Conservation (phyloP, 2,113 vertebrate species). For the Pterophyllum scalare region DNA sequence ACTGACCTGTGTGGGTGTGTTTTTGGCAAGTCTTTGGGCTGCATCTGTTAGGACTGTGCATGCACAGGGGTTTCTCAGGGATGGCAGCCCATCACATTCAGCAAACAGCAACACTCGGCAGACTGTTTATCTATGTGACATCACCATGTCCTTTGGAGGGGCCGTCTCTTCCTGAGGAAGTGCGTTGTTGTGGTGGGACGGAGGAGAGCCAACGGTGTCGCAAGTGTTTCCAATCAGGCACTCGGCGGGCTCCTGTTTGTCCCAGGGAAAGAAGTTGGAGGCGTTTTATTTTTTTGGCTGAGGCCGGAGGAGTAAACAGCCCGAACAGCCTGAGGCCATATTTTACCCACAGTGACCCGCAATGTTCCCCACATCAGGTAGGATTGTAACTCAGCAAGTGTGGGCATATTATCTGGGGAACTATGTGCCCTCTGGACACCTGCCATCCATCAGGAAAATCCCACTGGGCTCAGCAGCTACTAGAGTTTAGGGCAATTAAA, state of each 20-base stretch:
- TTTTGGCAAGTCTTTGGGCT: constrained; percentile 51
- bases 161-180: constrained; percentile 74
- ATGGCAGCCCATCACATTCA: constrained; percentile 62
- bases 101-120: constrained; percentile 45
- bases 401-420: constrained; percentile 24
- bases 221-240: constrained; percentile 72
- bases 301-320: constrained; percentile 34
- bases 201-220: constrained; percentile 46
- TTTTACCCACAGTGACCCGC: constrained; percentile 37
- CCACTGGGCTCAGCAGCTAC: constrained; percentile 12
- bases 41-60: constrained; percentile 60
- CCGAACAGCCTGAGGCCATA: constrained; percentile 11
- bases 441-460: constrained; percentile 30
- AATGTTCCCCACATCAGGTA: constrained; percentile 34
- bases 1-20: constrained; percentile 63
- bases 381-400: constrained; percentile 45
- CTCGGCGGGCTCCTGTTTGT: constrained; percentile 53
- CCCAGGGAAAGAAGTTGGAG: constrained; percentile 20
- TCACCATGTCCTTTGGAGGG: constrained; percentile 56
- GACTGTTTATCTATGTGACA: constrained; percentile 71
- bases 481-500: not conserved
- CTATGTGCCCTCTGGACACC: constrained; percentile 28
- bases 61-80: constrained; percentile 42
- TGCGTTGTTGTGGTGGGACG: constrained; percentile 27
- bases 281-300: constrained; percentile 33